Conservation (phyloP, 2,113 vertebrate genomes). For the Eidolon helvum region DNA sequence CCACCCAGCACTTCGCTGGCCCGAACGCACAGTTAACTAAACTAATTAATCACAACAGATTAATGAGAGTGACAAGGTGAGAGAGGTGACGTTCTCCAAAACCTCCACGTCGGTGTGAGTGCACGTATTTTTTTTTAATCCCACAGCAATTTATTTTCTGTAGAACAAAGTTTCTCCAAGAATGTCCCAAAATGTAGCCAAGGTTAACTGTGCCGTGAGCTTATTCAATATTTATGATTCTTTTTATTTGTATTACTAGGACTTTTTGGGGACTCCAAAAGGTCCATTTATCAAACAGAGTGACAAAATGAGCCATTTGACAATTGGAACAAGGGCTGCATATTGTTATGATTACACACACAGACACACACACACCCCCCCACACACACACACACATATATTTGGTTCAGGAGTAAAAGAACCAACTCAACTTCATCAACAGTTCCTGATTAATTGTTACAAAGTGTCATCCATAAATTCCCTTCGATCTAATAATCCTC, state of each 20-base stretch:
- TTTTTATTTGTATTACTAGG: slow-evolving; percentile 87
- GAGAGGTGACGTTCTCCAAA: slow-evolving; percentile 92
- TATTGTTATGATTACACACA: slow-evolving; percentile 63
- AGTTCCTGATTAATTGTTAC: slow-evolving; percentile 98
- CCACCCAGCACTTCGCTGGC: slow-evolving; percentile 79
- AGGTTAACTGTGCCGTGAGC: slow-evolving; percentile 85
- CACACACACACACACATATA: too few relatives aligned
- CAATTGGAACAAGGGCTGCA: slow-evolving; percentile 83
- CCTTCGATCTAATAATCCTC: slow-evolving; percentile 98
- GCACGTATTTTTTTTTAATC: slow-evolving; percentile 71
- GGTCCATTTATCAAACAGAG: slow-evolving; percentile 95
- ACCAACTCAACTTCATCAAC: slow-evolving; percentile 99
- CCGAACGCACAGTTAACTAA: slow-evolving; percentile 89
- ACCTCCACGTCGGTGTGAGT: slow-evolving; percentile 79
- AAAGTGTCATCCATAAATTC: slow-evolving; percentile 97
- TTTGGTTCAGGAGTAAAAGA: slow-evolving; percentile 82
- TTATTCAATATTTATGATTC: slow-evolving; percentile 91
- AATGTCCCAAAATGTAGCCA: slow-evolving; percentile 87
- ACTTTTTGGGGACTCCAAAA: slow-evolving; percentile 87
- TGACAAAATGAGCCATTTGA: slow-evolving; percentile 91
- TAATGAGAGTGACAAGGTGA: slow-evolving; percentile 92
- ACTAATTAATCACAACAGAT: slow-evolving; percentile 93
- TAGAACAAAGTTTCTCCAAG: slow-evolving; percentile 81
- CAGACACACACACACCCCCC: too few relatives aligned
- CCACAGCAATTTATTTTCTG: slow-evolving; percentile 85